Evolutionary conservation across 2,888 invertebrate genomes (phyloP), one percentile per base, ranked within the genome.

Genomic region (Hyposoter didymator): DNA sequence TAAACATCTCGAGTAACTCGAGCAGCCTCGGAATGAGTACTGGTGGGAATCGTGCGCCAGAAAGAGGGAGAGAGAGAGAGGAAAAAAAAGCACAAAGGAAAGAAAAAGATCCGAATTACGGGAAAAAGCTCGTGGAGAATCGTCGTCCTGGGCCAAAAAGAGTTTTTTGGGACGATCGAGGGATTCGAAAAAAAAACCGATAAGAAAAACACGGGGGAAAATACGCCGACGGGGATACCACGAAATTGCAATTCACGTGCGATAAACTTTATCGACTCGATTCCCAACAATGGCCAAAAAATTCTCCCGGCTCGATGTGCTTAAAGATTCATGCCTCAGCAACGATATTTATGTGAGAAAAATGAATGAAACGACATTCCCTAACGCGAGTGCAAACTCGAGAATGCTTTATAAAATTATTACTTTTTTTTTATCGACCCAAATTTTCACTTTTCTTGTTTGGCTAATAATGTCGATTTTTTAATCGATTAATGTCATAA

Each of bases 161-260:
- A 19, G 75, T 75, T 32, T 52, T 49, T 55, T 66, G 72, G 39
- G 66, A 80, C 39, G 39, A 39, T 39, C n/a, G 76, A 80, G 73
- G 28, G 52, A 52, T 59, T 64, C 14, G 2, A 7, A 67, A 78
- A 49, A 72, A 62, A 64, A 39, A 76, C 62, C 67, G 85, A 85
- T 85, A 84, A 85, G 83, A 70, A 75, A 67, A 80, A 49, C 67
- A 67, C 67, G 73, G 35, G 73, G 43, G 73, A 78, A 82, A 85
- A 88, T 87, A 84, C 85, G 89, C 89, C 82, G 87, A 64, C 22
- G 83, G 88, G 89, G 87, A 88, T 69, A 81, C 85, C 80, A 75
- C 81, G 89, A 89, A 90, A 91, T 90, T 89, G 90, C 89, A 88
- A 89, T 88, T 87, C 85, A 74, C 78, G 84, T 86, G 85, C 88